Conservation (phyloP, 2,113 vertebrate species). For the Brachyhypopomus gauderio region DNA sequence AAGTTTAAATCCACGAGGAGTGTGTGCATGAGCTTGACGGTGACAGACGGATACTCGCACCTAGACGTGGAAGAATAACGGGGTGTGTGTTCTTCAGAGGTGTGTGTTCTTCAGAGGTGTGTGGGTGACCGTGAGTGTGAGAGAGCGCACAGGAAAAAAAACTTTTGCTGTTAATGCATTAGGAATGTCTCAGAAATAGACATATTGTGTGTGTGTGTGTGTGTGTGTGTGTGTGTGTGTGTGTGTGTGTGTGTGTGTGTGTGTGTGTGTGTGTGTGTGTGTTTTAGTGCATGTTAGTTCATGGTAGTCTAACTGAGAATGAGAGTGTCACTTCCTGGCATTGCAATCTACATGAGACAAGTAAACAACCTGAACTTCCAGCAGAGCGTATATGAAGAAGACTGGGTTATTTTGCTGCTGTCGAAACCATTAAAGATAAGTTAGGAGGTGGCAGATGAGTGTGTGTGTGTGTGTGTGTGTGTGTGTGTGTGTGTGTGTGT, state of each 20-base stretch:
- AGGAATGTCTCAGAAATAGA: too few relatives aligned
- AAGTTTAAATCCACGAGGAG: neutral
- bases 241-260: neutral
- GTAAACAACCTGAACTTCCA: neutral
- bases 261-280: too few relatives aligned
- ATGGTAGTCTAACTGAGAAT: too few relatives aligned
- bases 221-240: neutral
- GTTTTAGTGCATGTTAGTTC: neutral
- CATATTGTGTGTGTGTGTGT: neutral
- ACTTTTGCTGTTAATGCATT: too few relatives aligned
- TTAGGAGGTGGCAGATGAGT: neutral
- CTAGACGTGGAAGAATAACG: too few relatives aligned
- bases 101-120: too few relatives aligned
- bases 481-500: constrained; percentile 6
- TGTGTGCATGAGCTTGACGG: too few relatives aligned
- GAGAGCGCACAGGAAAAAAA: too few relatives aligned
- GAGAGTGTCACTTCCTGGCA: too few relatives aligned
- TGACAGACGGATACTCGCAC: too few relatives aligned
- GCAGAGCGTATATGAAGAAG: neutral
- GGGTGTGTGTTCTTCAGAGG: too few relatives aligned
- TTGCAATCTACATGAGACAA: neutral
- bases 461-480: neutral
- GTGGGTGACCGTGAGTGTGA: too few relatives aligned
- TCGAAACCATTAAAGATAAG: neutral
- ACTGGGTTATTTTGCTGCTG: neutral